Evolutionary conservation across 1,140 invertebrate genomes (phyloP), one percentile per base, ranked within the genome.

Genomic region (Caerostris extrusa): DNA sequence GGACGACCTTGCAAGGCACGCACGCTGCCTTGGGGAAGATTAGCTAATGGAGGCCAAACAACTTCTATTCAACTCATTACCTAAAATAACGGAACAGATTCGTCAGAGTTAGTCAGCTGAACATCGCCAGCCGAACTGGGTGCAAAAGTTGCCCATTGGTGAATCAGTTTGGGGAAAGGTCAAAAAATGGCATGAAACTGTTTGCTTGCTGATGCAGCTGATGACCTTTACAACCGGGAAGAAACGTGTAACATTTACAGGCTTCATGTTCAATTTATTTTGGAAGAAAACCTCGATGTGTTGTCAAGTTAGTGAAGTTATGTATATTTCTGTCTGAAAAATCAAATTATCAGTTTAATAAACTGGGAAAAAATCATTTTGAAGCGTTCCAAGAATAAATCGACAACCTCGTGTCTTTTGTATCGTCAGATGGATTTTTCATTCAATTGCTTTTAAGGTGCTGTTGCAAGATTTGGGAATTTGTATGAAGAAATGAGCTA

Each of bases 41-140:
- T 91, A 34, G 5, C 71, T 91, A 83, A 83, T 91, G 69, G 57
- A 83, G 90, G 90, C 81, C 61, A 91, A 91, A 58, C 56, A 91
- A 91, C 89, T 91, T 81, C 89, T 34, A 83, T 91, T 85, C 81
- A 77, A 91, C 90, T 91, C 90, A 91, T 91, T 91, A 85, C 81
- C 90, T 56, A 91, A 91, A 91, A 83, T 85, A 91, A 91, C 81
- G 57, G 90, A 85, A 85, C 53, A 57, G 55, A 91, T 91, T 53
- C 69, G 57, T 81, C 81, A 14, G 57, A 82, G 77, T 77, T 82
- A 91, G 89, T 91, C 71, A 91, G 56, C 69, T 91, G 90, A n/a
- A 50, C 58, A 91, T 85, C 56, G 56, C 77, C 81, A 91, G 67
- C 56, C 55, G 81, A 14, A 82, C 69, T 82, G 71, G 69, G 90